phyloP scores from a whole-genome alignment of 2,888 invertebrate species.

The Clitarchus hookeri region DNA sequence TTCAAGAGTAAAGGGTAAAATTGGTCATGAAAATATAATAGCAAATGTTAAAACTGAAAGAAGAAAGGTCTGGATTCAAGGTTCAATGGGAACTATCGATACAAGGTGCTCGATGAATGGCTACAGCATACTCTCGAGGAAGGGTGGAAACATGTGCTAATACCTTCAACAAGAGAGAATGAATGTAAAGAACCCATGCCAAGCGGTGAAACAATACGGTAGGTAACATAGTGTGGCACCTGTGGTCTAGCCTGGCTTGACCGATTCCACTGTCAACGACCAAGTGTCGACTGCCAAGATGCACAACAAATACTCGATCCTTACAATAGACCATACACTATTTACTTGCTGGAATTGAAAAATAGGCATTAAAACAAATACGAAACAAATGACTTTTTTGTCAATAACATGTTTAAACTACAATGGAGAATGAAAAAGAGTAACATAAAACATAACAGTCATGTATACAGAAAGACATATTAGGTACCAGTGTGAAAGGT shows the following conservation, averaged over 20 bases:
- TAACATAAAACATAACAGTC: slow-evolving; percentile 36
- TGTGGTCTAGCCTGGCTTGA: slow-evolving; percentile 32
- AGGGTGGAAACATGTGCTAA: slow-evolving; percentile 42
- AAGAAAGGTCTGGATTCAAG: slow-evolving; percentile 33
- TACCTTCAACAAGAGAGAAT: slow-evolving; percentile 41
- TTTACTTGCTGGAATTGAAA: slow-evolving; percentile 45
- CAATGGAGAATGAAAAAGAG: slow-evolving; percentile 41
- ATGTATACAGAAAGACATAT: slow-evolving; percentile 39
- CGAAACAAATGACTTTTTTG: slow-evolving; percentile 43
- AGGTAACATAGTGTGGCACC: slow-evolving; percentile 39
- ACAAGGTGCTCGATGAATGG: slow-evolving; percentile 42
- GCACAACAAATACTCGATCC: slow-evolving; percentile 42
- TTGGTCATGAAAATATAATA: slow-evolving; percentile 52
- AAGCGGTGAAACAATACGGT: slow-evolving; percentile 43
- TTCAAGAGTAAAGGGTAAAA: slow-evolving; percentile 91
- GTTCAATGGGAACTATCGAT: slow-evolving; percentile 36
- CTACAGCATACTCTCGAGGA: slow-evolving; percentile 43
- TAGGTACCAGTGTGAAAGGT: slow-evolving; percentile 38
- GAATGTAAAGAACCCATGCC: slow-evolving; percentile 43
- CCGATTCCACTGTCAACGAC: slow-evolving; percentile 30
- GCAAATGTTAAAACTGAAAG: slow-evolving; percentile 44
- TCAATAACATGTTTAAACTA: slow-evolving; percentile 42
- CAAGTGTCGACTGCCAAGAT: slow-evolving; percentile 40
- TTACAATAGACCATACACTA: slow-evolving; percentile 43
- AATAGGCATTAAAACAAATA: slow-evolving; percentile 45